Conservation (phyloP, 1,140 invertebrate genomes). For the Drosophila murphyi region DNA sequence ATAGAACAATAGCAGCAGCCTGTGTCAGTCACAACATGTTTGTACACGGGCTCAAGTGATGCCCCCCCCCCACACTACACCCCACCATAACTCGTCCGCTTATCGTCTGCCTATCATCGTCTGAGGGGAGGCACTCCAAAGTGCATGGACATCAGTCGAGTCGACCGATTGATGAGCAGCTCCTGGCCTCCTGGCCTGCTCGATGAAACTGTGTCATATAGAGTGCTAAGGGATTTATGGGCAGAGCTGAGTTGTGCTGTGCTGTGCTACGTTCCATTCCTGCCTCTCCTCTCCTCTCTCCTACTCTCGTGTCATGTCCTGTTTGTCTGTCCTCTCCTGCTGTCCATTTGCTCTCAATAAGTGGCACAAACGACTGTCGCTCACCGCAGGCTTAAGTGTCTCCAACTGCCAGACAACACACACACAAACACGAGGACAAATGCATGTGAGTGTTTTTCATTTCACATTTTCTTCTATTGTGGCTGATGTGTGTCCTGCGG, state of each 20-base stretch:
- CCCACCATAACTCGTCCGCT: conserved; percentile 33
- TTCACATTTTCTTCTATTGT: conserved; percentile 27
- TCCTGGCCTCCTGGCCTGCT: conserved; percentile 6
- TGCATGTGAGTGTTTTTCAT: conserved; percentile 46
- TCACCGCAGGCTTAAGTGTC: conserved; percentile 74
- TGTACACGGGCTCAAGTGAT: conserved; percentile 11
- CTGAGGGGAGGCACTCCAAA: conserved; percentile 53
- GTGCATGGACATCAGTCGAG: conserved; percentile 66
- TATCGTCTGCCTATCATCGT: conserved; percentile 70
- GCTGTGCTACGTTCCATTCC: background rate
- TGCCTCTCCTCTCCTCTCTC: conserved; percentile 46
- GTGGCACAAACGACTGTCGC: conserved; percentile 62
- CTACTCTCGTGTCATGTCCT: background rate
- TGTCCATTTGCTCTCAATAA: conserved; percentile 62
- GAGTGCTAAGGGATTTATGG: conserved; percentile 83
- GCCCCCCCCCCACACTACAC: conserved; percentile 8
- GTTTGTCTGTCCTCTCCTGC: conserved; percentile 25
- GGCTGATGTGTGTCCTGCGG: conserved; percentile 33
- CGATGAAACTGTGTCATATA: conserved; percentile 75
- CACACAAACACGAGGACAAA: conserved; percentile 34
- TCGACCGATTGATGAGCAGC: conserved; percentile 68
- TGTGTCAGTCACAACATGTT: conserved; percentile 64
- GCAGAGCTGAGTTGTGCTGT: background rate
- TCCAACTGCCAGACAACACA: conserved; percentile 55
- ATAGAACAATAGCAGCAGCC: conserved; percentile 58